These are phyloP conservation scores for Bursaphelenchus mucronatus DNA, from an alignment of 1,140 invertebrate genomes.

Conservation along the genomic window DNA sequence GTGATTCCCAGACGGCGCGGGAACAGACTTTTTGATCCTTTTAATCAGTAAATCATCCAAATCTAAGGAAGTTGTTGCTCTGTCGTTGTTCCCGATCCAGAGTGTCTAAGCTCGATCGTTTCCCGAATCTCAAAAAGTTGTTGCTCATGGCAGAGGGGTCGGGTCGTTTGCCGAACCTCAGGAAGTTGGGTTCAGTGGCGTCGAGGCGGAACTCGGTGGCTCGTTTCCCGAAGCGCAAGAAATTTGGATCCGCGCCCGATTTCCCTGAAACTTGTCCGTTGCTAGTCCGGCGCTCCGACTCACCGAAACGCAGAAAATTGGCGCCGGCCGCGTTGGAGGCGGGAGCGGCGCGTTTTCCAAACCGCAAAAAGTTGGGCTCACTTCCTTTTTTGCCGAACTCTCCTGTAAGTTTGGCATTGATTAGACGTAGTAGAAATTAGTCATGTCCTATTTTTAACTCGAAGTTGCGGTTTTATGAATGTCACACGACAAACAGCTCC, in stretches of 20 bases:
- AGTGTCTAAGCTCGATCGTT: conserved; percentile 35
- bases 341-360: conserved; percentile 31
- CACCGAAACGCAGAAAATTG: conserved; percentile 51
- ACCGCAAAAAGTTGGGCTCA: conserved; percentile 43
- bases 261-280: background rate
- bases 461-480: conserved; percentile 13
- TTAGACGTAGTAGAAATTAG: too few relatives aligned
- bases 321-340: conserved; percentile 38
- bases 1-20: too few relatives aligned
- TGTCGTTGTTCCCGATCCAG: background rate
- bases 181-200: conserved; percentile 48
- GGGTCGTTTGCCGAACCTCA: conserved; percentile 44
- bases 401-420: conserved; percentile 8
- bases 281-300: conserved; percentile 4
- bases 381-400: background rate
- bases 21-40: too few relatives aligned
- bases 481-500: background rate
- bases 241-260: conserved; percentile 38
- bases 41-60: conserved; percentile 28
- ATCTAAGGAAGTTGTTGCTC: conserved; percentile 46
- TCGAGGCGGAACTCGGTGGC: conserved; percentile 7
- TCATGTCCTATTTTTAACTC: conserved; percentile 17
- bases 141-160: conserved; percentile 39
- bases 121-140: conserved; percentile 23
- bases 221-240: conserved; percentile 48